Evolutionary conservation across 2,113 vertebrate genomes (phyloP), one percentile per base, ranked within the genome.

Genomic region (Elachura formosa): DNA sequence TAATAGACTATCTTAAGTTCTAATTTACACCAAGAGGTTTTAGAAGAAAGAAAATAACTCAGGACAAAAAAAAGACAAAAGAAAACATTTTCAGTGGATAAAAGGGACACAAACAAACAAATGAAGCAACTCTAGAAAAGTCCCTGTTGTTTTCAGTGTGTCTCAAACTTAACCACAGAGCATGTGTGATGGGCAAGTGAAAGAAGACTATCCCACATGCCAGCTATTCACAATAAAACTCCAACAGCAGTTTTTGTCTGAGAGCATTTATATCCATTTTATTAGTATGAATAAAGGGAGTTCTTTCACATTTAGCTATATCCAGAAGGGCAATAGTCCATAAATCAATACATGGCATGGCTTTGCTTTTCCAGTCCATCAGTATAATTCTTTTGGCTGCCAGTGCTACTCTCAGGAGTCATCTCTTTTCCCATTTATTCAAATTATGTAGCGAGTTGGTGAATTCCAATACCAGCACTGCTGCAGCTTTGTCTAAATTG

Each of bases 281-380:
- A 97, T 97, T 97, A 95, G 93, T 89, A 96, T 81, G 95, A 97
- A 96, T 97, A 97, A 97, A 97, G 94, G 94, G 96, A 97, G 78
- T 95, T 97, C 90, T 97, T 90, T 95, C 94, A 94, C 95, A 95
- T 96, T 97, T 96, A 95, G 91, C 93, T 96, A 90, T 96, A 96
- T 96, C 95, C 96, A 97, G 95, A 97, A 97, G 95, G 96, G 96
- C 96, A 93, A 97, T 97, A 96, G 96, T 91, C 96, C 94, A 97
- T 97, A 97, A 96, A 97, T 97, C 96, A 97, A 96, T 96, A 94
- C 75, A 79, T 96, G 94, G 94, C 94, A 96, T 95, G 94, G 93
- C 89, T 97, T 96, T 97, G 91, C 96, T 97, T 96, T 97, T 96
- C 94, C 96, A 96, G 93, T 95, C 94, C 96, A 97, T 97, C 96